Conservation (phyloP, 2,888 invertebrate genomes). For the Leistus spinibarbis region DNA sequence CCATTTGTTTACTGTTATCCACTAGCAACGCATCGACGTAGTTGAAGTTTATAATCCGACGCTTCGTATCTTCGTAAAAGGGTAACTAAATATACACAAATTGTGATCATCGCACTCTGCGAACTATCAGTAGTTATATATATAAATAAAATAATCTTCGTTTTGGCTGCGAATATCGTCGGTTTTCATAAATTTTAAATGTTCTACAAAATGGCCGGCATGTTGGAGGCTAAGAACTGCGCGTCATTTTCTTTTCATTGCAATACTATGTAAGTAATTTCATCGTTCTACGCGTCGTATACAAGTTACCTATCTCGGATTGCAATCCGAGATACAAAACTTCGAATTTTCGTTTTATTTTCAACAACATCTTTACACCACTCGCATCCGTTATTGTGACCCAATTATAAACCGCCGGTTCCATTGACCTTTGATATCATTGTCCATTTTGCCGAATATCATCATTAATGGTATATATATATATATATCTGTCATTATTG, state of each 20-base stretch:
- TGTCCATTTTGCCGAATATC: neutral
- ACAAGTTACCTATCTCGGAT: constrained; percentile 26
- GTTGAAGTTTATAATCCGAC: constrained; percentile 44
- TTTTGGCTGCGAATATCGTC: constrained; percentile 58
- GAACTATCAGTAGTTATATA: constrained; percentile 44
- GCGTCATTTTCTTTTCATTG: constrained; percentile 39
- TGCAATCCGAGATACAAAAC: constrained; percentile 7
- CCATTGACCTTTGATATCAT: neutral
- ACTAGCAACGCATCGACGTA: constrained; percentile 30
- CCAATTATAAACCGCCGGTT: neutral
- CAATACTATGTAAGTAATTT: constrained; percentile 35
- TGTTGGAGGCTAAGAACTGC: constrained; percentile 39
- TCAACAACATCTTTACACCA: constrained; percentile 18
- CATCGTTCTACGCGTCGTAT: constrained; percentile 35
- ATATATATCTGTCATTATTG: neutral
- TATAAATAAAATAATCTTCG: constrained; percentile 50
- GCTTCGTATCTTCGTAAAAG: constrained; percentile 56
- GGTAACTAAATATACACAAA: constrained; percentile 57
- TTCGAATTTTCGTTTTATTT: constrained; percentile 7
- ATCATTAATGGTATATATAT: neutral
- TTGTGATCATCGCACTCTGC: constrained; percentile 55
- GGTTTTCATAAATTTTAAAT: constrained; percentile 42
- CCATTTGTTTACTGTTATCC: constrained; percentile 27
- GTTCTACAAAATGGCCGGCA: constrained; percentile 39
- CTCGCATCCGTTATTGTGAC: constrained; percentile 7